Evolutionary conservation across 1,140 invertebrate genomes (phyloP), one percentile per base, ranked within the genome.

Genomic region (Ericerus pela): DNA sequence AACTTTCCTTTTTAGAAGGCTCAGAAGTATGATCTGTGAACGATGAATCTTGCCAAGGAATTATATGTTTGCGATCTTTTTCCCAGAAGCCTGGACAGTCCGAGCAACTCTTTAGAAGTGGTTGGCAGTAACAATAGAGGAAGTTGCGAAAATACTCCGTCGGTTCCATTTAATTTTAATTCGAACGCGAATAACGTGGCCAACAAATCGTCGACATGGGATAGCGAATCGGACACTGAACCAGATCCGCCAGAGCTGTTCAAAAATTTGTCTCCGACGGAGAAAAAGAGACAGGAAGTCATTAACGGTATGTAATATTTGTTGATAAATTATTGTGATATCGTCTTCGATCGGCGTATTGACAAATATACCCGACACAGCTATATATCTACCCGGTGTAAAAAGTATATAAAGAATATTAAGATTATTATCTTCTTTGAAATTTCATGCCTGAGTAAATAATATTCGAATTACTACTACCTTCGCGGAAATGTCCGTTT

Each of bases 271-370:
- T 78, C 81, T 59, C 77, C 82, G 31, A 77, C 80, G 63, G 82
- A 90, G 70, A 85, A 87, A 69, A 96, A 96, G 69, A 76, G 92
- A 61, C 95, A 97, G 72, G 93, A 98, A 74, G 88, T 96, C 65
- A 91, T 97, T 57, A 96, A 97, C 71, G 92, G 92, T 95, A 63
- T 69, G 70, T n/a, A 59, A 27, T 27, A 24, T 18, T 47, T 20
- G 20, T 12, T 22, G 11, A 47, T 20, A 47, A 10, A 10, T 36
- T 11, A 12, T 47, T 47, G 10, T 12, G 26, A n/a, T n/a, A n/a
- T n/a, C n/a, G n/a, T n/a, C n/a, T n/a, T n/a, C n/a, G n/a, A n/a
- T n/a, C n/a, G n/a, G n/a, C n/a, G n/a, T n/a, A n/a, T n/a, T n/a
- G n/a, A n/a, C n/a, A n/a, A n/a, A n/a, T n/a, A n/a, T n/a, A n/a